phyloP scores from a whole-genome alignment of 1,140 invertebrate genomes.

The Zaprionus vittiger region DNA sequence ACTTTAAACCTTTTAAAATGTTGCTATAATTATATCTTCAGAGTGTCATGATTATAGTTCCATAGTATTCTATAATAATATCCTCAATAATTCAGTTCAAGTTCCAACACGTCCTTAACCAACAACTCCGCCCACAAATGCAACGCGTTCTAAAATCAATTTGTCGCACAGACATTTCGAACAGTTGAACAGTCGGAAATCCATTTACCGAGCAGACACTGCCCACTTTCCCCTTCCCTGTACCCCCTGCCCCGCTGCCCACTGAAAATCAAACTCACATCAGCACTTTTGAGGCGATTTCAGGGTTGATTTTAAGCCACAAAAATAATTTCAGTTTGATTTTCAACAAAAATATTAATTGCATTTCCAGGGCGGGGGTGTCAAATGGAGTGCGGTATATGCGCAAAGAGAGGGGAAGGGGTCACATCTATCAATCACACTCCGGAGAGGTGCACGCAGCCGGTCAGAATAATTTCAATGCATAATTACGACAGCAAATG shows the following conservation, averaged over 20 bases:
- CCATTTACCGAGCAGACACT: conserved; percentile 8
- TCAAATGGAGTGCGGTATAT: conserved; percentile 64
- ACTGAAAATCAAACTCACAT: conserved; percentile 2
- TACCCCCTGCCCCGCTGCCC: neutral
- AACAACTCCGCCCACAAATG: conserved; percentile 1
- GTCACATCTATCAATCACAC: conserved; percentile 63
- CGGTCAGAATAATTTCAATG: conserved; percentile 24
- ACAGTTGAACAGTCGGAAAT: conserved; percentile 20
- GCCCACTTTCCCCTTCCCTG: conserved; percentile 20
- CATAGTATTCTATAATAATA: too few relatives aligned
- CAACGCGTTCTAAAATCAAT: conserved; percentile 60
- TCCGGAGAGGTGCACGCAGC: conserved; percentile 37
- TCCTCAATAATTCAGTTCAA: neutral
- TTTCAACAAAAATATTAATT: conserved; percentile 76
- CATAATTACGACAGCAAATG: conserved; percentile 18
- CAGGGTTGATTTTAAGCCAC: conserved; percentile 47
- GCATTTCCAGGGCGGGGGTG: conserved; percentile 56
- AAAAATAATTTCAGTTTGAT: conserved; percentile 76
- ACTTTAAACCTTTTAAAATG: neutral
- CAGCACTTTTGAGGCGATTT: conserved; percentile 13
- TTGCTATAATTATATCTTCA: neutral
- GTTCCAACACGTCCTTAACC: neutral
- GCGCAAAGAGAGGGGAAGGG: conserved; percentile 23
- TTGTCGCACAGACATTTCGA: conserved; percentile 61
- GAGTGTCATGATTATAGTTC: neutral